Conservation (phyloP, 2,113 vertebrate species). For the Ancistrus triradiatus region DNA sequence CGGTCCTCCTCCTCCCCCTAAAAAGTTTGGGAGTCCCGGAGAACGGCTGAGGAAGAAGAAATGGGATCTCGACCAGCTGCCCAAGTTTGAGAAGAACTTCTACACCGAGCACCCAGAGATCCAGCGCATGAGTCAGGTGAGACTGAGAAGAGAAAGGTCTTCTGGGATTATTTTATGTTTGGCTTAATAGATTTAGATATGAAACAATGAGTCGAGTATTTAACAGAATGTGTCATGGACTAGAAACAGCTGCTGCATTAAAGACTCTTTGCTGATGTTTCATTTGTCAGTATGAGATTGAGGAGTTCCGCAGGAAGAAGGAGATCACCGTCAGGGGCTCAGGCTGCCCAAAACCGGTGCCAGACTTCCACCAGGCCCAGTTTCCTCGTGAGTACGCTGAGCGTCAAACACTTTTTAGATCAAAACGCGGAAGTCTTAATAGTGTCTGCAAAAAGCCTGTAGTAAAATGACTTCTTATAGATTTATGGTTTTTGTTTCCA, state of each 20-base stretch:
- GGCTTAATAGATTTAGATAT: too few relatives aligned
- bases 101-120: constrained; percentile 88
- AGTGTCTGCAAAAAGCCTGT: too few relatives aligned
- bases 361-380: constrained; percentile 86
- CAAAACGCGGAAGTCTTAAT: too few relatives aligned
- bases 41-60: constrained; percentile 93
- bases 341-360: constrained; percentile 84
- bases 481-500: too few relatives aligned
- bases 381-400: constrained; percentile 85
- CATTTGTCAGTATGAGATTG: constrained; percentile 79
- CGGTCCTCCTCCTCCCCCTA: constrained; percentile 81
- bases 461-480: too few relatives aligned
- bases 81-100: constrained; percentile 98
- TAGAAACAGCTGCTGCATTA: background rate
- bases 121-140: constrained; percentile 79
- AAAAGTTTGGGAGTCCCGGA: constrained; percentile 93
- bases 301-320: constrained; percentile 86
- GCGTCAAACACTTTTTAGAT: too few relatives aligned
- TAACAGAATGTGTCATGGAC: background rate
- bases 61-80: constrained; percentile 91
- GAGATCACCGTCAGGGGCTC: constrained; percentile 89
- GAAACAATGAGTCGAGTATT: background rate
- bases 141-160: too few relatives aligned
- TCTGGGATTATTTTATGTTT: too few relatives aligned
- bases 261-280: background rate